A percentile compares a stretch with the other conserved stretches of the same genome.
These are phyloP conservation scores for Gallinago stenura DNA, from an alignment of 2,797 vertebrate species.

Conservation along the genomic window DNA sequence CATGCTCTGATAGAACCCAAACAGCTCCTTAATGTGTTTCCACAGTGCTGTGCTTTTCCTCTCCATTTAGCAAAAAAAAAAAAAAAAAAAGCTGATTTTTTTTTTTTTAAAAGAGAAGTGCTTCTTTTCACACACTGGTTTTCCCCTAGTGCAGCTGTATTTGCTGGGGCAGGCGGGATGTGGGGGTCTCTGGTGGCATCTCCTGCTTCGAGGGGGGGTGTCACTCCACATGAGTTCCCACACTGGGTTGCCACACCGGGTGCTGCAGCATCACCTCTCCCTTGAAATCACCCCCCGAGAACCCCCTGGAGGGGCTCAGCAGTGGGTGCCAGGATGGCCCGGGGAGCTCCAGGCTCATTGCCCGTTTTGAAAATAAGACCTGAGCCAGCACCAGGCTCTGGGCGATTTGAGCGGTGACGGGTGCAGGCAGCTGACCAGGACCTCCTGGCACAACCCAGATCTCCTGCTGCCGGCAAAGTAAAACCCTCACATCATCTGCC, in stretches of 20 bases:
- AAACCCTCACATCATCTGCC: accelerated
- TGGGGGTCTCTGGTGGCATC: not conserved
- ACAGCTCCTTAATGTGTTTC: accelerated
- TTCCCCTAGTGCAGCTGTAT: not conserved
- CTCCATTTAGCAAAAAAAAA: not conserved
- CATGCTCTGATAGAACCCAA: not conserved
- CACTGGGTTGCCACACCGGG: accelerated
- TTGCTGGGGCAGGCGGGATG: not conserved
- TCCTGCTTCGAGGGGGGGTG: not conserved
- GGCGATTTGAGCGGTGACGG: accelerated
- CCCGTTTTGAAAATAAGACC: not conserved
- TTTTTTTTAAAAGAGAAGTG: not conserved
- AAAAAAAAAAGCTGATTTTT: not conserved
- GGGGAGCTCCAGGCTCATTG: not conserved
- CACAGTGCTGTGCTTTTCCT: accelerated
- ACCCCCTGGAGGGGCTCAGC: not conserved
- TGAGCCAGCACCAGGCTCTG: not conserved
- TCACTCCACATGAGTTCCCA: not conserved
- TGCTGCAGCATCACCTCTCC: not conserved
- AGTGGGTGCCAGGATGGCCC: accelerated
- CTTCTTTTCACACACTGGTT: not conserved
- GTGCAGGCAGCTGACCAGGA: not conserved
- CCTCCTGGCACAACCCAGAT: not conserved
- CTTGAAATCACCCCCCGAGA: not conserved
- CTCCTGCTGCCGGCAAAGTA: not conserved